Evolutionary conservation across 2,113 vertebrate species (phyloP), one percentile per base, ranked within the genome.

Genomic region (Larimichthys crocea): DNA sequence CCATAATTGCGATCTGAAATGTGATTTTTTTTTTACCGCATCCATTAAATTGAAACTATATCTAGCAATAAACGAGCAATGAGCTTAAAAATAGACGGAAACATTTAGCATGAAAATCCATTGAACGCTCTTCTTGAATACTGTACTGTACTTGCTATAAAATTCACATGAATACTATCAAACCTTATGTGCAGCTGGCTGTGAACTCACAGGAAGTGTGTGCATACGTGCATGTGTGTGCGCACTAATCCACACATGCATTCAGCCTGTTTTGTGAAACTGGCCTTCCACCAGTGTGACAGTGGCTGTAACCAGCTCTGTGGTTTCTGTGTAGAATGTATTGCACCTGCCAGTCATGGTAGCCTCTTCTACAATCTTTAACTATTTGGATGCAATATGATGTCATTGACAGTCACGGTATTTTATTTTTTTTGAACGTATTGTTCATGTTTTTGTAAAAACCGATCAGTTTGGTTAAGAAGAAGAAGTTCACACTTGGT

Each of bases 121-220:
- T 59, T 0, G 8, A 26, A 59, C 0, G 2, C 42, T 75, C 24
- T 9, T 69, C 16, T 31, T 57, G 29, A 79, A 56, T 12, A 22
- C 29, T 35, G 31, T 35, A 35, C 35, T 40, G 35, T 8, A 9
- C 44, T 76, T 15, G 16, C 64, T 74, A 26, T 72, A 31, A 75
- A 79, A 66, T 71, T 79, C 26, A 67, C 50, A 74, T 64, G 53
- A 42, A 56, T 68, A 46, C 29, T 74, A 29, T 66, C 48, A 65
- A 65, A 61, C 26, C 61, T 53, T 63, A 42, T 81, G 75, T 88
- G 86, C 91, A 91, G 87, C 85, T 86, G 89, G 82, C 86, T 86
- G 88, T 87, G 84, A 92, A 85, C 84, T 85, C 91, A 93, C 92
- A 92, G 94, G 93, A 94, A 92, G 86, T 84, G 82, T 52, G 60